phyloP scores from a whole-genome alignment of 2,113 vertebrate species.

The Cricetomys ansorgei region DNA sequence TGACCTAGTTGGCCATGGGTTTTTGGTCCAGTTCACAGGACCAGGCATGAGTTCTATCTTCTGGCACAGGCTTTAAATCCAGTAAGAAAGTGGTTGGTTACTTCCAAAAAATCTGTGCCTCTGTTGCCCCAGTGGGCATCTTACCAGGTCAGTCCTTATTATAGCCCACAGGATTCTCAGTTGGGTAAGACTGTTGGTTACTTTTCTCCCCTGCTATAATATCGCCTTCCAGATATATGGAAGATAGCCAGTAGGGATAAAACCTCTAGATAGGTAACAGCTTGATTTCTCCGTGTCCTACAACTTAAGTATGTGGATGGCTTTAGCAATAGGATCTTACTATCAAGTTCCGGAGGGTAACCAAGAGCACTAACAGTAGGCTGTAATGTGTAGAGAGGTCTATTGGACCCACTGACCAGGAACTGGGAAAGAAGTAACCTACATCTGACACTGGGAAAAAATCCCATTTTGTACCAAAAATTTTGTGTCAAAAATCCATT shows the following conservation, averaged over 20 bases:
- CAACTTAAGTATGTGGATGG: background rate
- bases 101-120: background rate
- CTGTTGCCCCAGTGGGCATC: background rate
- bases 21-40: no score
- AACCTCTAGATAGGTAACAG: background rate
- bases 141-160: background rate
- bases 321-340: background rate
- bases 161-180: background rate
- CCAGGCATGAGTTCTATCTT: background rate
- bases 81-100: background rate
- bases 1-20: background rate
- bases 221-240: background rate
- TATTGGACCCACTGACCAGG: background rate
- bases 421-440: background rate
- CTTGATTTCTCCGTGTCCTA: background rate
- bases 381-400: background rate
- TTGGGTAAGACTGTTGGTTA: background rate
- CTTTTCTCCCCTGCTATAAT: background rate
- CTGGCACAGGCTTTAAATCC: background rate
- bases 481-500: no score
- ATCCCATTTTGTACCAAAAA: no score
- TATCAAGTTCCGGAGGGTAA: background rate
- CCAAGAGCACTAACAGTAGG: background rate
- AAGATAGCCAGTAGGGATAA: background rate
- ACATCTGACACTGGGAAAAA: background rate